Percentiles rank a stretch among this genome's conserved stretches.
These are phyloP conservation scores for Dicentrarchus labrax DNA, from an alignment of 2,113 vertebrate species.

Conservation along the genomic window DNA sequence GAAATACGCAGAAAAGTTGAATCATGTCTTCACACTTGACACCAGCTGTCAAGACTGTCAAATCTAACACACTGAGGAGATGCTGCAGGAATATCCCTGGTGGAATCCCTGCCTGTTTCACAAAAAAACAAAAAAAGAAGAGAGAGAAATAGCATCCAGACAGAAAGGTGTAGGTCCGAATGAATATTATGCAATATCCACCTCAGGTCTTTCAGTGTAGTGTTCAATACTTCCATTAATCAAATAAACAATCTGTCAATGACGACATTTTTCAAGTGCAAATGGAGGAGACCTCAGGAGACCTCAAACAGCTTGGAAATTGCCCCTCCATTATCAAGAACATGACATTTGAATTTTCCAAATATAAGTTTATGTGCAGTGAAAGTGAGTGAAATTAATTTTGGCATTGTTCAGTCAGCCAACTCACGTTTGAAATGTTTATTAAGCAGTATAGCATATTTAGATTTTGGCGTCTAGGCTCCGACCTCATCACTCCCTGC, in stretches of 20 bases:
- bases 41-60: neutral
- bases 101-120: neutral
- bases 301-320: too few relatives aligned
- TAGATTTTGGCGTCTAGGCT: too few relatives aligned
- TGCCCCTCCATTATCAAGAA: neutral
- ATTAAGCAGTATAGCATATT: too few relatives aligned
- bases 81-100: neutral
- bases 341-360: neutral
- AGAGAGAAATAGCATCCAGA: too few relatives aligned
- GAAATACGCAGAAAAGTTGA: neutral
- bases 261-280: neutral
- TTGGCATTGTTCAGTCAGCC: too few relatives aligned
- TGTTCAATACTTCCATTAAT: neutral
- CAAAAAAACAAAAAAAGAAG: neutral
- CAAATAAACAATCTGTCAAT: neutral
- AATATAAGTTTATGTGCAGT: neutral
- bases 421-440: too few relatives aligned
- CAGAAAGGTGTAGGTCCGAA: neutral
- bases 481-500: too few relatives aligned
- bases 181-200: slow-evolving; percentile 1
- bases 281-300: neutral
- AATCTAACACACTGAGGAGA: slow-evolving; percentile 1
- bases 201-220: neutral
- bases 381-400: slow-evolving; percentile 1
- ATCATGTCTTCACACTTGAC: neutral